Evolutionary conservation across 2,113 vertebrate genomes (phyloP), one percentile per base, ranked within the genome.

Genomic region (Myocastor coypus): DNA sequence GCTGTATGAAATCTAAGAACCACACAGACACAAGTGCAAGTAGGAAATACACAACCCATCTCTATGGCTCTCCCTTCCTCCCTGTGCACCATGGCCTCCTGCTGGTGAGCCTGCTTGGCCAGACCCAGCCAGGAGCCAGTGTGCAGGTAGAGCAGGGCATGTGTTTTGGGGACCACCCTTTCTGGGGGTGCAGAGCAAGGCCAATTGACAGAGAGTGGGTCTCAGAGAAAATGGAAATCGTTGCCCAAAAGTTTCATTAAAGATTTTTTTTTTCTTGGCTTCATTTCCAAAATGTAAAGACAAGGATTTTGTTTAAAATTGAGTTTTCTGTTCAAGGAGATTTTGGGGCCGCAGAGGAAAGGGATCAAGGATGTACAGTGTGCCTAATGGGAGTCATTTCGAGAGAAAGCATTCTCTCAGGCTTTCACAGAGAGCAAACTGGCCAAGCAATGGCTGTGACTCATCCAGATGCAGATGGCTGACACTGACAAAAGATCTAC

Each of bases 271-370:
- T 83, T 83, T 40, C 63, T 69, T 91, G 1, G 68, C 24, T 14
- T 68, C 34, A 34, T 81, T 95, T 90, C 8, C 40, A 89, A 82
- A 89, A n/a, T 96, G 37, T 88, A 14, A 26, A 91, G 42, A 63
- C n/a, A 88, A 30, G 78, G 19, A 61, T 73, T 89, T 95, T 64
- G 10, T 73, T 66, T 92, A 30, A 83, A 88, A 85, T 9, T 84
- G 75, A 52, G 2, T 75, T 46, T 46, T 46, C 46, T 46, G 46
- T 46, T 46, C 46, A 46, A 46, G 46, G 46, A 46, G 46, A 46
- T 46, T 46, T 46, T 46, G 46, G 46, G 46, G 46, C 46, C 46
- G 8, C 46, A 46, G 46, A 46, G 46, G 46, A 46, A 46, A 46
- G 46, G 46, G 46, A 46, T 46, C 8, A 8, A 46, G 8, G 4